Evolutionary conservation across 2,888 invertebrate genomes (phyloP), one percentile per base, ranked within the genome.

Genomic region (Ommatoiulus sabulosus): DNA sequence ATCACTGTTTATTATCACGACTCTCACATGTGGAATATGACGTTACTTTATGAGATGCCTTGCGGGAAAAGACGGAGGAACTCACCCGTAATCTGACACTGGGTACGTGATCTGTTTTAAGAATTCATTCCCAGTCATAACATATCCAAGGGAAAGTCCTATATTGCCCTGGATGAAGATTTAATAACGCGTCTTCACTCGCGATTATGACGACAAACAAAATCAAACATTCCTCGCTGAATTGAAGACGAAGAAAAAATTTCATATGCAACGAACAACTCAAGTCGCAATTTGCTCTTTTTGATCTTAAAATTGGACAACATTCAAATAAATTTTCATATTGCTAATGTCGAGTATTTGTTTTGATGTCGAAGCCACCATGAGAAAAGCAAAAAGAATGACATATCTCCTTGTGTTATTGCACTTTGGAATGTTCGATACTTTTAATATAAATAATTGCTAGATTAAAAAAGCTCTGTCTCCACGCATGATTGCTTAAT

Each of bases 391-490:
- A 80, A 80, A 12, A 80, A 12, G 3, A n/a, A n/a, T n/a, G n/a
- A n/a, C n/a, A n/a, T 24, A 24, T 80, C 12, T 72, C n/a, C 35
- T 20, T 7, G 12, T 80, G 80, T 80, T 80, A 80, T 80, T 80
- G 35, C 80, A 80, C 35, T 80, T 80, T 3, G 80, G 80, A 80
- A 80, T 80, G 80, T 80, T 80, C 80, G 35, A 80, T 80, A 80
- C 35, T 80, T 80, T 80, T 80, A 35, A 80, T 80, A 80, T 80
- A 80, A 80, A 80, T 80, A 80, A 80, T 35, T 80, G 80, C 80
- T 35, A 35, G 24, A 80, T 80, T 80, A 80, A 80, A 80, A 17
- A 80, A 24, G 35, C 24, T 0, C 10, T 35, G 20, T 5, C 80
- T 35, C 35, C 80, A 80, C 35, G 80, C 12, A 80, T 8, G 12